Percentiles rank a stretch among this genome's conserved stretches.
Conservation (phyloP, 2,113 vertebrate species). For the Phalacrocorax brasilianus region DNA sequence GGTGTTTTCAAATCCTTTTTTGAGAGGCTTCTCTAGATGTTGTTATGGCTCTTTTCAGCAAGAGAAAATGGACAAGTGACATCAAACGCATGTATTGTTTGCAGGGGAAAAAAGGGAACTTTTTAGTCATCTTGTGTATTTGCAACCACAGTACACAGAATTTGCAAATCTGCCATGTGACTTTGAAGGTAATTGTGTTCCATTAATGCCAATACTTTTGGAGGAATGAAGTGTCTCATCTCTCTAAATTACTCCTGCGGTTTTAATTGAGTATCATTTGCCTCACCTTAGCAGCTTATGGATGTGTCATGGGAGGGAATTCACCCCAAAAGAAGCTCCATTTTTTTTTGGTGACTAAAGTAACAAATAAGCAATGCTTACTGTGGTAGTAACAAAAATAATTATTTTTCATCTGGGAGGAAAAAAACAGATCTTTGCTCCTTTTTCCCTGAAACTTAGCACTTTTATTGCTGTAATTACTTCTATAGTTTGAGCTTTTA, state of each 20-base stretch:
- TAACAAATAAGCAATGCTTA: not conserved
- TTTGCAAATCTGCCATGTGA: not conserved
- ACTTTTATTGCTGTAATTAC: not conserved
- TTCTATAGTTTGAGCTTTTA: not conserved
- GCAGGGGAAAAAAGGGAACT: rapidly evolving
- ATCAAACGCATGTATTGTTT: not conserved
- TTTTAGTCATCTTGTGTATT: not conserved
- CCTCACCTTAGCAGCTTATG: not conserved
- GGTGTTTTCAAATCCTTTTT: not conserved
- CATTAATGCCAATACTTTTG: not conserved
- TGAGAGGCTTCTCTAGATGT: not conserved
- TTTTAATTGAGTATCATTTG: not conserved
- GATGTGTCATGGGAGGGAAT: not conserved
- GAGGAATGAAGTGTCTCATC: not conserved
- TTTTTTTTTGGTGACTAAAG: not conserved
- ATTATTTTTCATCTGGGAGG: not conserved
- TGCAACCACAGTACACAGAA: not conserved
- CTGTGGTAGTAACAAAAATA: not conserved
- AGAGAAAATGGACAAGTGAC: not conserved
- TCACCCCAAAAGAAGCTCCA: not conserved
- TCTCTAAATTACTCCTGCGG: not conserved
- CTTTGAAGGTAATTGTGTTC: not conserved
- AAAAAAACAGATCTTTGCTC: not conserved
- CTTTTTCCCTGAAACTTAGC: not conserved
- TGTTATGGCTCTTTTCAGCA: not conserved